Evolutionary conservation across 1,140 invertebrate species (phyloP).

Genomic region (Eumaeus atala): DNA sequence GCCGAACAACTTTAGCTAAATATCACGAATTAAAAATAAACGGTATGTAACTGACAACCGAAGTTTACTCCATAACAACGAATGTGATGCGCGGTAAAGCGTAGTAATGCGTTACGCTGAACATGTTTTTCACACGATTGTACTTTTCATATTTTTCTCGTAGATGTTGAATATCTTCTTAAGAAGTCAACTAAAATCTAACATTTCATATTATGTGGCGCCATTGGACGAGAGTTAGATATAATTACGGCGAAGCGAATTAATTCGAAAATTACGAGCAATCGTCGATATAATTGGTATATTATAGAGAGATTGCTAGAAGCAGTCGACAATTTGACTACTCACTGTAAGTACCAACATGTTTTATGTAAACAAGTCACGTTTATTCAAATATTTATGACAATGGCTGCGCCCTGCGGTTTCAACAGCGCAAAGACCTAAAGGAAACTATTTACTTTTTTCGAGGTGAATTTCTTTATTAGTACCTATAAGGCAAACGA

Average conservation of each 20-base stretch:
- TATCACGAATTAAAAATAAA: too few species aligned
- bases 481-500: too few species aligned
- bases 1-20: too few species aligned
- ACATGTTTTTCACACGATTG: too few species aligned
- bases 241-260: conserved; percentile 21
- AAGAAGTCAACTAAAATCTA: too few species aligned
- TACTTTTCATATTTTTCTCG: too few species aligned
- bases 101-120: too few species aligned
- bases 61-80: too few species aligned
- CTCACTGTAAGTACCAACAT: conserved; percentile 18
- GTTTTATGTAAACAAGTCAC: conserved; percentile 28
- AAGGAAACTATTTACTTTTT: conserved; percentile 40
- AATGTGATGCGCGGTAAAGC: too few species aligned
- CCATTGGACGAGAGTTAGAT: conserved; percentile 12
- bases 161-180: too few species aligned
- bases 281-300: conserved; percentile 17
- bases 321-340: conserved; percentile 22
- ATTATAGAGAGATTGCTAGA: conserved; percentile 21
- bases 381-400: conserved; percentile 35
- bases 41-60: too few species aligned
- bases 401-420: neutral
- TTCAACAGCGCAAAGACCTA: conserved; percentile 25
- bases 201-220: conserved; percentile 11
- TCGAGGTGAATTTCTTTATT: too few species aligned
- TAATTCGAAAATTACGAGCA: conserved; percentile 21